phyloP scores from a whole-genome alignment of 2,888 invertebrate genomes.

The Perizoma affinitatum region DNA sequence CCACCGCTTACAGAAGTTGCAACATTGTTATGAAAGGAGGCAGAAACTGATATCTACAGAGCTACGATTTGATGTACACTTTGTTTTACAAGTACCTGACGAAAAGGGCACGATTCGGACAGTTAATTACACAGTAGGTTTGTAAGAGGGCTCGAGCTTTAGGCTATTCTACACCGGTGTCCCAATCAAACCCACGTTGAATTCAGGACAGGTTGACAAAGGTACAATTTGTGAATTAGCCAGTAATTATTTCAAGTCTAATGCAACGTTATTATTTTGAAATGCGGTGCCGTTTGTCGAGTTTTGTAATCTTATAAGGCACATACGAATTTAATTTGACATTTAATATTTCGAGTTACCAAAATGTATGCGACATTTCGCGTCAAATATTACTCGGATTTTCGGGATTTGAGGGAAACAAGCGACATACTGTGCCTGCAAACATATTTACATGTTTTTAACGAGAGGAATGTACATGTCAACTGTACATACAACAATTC shows the following conservation, averaged over 20 bases:
- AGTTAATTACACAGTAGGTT: no score
- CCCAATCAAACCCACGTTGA: constrained; percentile 34
- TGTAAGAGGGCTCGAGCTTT: constrained; percentile 6
- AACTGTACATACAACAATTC: constrained; percentile 30
- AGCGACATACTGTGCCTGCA: no score
- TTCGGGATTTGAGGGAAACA: no score
- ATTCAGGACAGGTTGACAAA: constrained; percentile 34
- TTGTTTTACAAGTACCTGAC: no score
- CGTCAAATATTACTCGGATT: neutral
- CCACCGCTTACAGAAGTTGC: no score
- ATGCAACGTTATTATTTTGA: constrained; percentile 28
- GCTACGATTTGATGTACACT: no score
- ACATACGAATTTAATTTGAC: constrained; percentile 14
- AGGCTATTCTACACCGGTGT: constrained; percentile 21
- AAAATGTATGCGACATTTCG: no score
- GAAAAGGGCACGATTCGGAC: no score
- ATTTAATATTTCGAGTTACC: no score
- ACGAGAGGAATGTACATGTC: neutral
- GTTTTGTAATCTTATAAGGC: constrained; percentile 16
- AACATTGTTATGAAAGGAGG: no score
- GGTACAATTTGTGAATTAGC: constrained; percentile 30
- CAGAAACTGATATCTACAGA: no score
- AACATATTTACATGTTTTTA: neutral
- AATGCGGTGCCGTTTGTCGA: constrained; percentile 27
- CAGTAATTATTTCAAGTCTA: constrained; percentile 30